Conservation (phyloP, 2,797 vertebrate genomes). For the Cirrhinus mrigala region DNA sequence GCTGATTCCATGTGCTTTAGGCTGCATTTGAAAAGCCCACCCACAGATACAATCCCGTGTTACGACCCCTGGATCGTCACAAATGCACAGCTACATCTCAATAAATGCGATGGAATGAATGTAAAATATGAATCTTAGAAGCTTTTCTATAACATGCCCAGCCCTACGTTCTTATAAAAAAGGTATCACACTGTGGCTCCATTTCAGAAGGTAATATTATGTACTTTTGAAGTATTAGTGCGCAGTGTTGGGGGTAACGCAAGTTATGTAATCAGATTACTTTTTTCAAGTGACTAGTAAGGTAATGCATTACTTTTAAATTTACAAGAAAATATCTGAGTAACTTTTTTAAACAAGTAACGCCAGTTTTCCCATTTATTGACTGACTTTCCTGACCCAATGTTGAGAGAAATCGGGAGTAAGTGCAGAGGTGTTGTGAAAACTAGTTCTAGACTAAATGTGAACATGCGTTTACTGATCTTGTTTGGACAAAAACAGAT, state of each 20-base stretch:
- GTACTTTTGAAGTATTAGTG: neutral
- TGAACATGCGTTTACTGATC: neutral
- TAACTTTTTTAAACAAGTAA: neutral
- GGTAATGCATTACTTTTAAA: neutral
- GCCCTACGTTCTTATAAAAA: neutral
- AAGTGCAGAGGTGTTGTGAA: too few relatives aligned
- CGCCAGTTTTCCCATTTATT: neutral
- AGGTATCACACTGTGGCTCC: neutral
- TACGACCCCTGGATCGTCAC: too few relatives aligned
- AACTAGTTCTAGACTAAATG: neutral
- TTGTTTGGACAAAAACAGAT: neutral
- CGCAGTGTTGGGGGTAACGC: neutral
- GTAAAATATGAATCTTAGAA: neutral
- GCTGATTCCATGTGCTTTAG: conserved; percentile 7
- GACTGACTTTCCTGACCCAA: neutral
- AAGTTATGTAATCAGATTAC: neutral
- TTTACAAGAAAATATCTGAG: neutral
- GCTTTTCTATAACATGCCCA: neutral
- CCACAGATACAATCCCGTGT: neutral
- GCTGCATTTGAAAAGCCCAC: neutral
- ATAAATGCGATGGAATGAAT: neutral
- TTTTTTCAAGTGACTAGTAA: neutral
- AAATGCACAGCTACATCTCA: neutral
- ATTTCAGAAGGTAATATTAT: neutral
- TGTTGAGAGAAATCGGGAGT: too few relatives aligned